A percentile compares a stretch with the other conserved stretches of the same genome.
phyloP scores from a whole-genome alignment of 2,797 vertebrate genomes.

The Gambusia yucatana region DNA sequence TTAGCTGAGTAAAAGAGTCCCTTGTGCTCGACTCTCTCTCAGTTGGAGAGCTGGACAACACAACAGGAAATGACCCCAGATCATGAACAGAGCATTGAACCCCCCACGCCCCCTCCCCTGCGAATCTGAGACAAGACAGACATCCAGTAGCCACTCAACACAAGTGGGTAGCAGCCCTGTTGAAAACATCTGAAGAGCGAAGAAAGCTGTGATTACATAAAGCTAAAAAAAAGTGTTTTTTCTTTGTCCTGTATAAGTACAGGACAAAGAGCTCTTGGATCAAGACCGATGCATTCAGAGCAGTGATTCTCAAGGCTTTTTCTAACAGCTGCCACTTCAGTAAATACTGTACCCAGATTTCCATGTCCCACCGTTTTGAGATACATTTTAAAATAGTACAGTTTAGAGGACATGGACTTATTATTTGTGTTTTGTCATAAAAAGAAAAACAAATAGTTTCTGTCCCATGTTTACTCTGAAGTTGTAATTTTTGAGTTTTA shows the following conservation, averaged over 20 bases:
- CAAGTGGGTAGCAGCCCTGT: neutral
- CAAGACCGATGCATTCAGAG: neutral
- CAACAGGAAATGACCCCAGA: conserved; percentile 3
- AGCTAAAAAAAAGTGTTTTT: neutral
- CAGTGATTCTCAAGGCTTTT: neutral
- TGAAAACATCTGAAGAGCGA: neutral
- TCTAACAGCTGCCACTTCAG: neutral
- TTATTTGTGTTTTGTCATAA: neutral
- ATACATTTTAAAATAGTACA: neutral
- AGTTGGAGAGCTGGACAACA: neutral
- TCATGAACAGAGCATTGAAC: neutral
- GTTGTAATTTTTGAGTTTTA: neutral
- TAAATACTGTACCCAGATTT: neutral
- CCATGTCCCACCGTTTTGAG: neutral
- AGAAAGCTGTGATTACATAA: neutral
- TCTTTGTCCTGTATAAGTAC: neutral
- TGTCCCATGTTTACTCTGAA: neutral
- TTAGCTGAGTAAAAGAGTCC: neutral
- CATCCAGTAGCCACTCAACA: neutral
- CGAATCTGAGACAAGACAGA: neutral
- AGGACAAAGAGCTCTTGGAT: neutral
- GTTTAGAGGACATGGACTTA: neutral
- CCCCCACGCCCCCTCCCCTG: neutral
- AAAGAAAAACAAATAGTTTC: neutral
- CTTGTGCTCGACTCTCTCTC: neutral